Conservation (phyloP, 2,888 invertebrate genomes). For the Patella depressa region DNA sequence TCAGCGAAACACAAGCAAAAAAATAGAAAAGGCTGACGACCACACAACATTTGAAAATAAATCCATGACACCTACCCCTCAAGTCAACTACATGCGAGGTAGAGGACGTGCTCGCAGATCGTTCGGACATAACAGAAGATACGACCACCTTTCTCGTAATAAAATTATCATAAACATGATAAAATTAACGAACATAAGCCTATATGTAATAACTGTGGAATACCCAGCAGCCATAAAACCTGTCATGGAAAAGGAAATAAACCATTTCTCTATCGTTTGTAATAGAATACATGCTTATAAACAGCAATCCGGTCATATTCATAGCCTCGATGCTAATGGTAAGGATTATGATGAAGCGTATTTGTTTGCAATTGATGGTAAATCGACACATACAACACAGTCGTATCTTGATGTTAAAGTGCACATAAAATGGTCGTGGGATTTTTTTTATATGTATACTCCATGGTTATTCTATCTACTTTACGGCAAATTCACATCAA, state of each 20-base stretch:
- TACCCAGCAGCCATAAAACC: slow-evolving; percentile 8
- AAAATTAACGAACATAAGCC: background rate
- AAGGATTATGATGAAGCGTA: background rate
- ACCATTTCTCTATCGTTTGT: slow-evolving; percentile 8
- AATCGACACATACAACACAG: background rate
- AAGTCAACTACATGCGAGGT: no score
- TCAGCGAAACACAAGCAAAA: slow-evolving; percentile 14
- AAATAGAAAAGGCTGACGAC: background rate
- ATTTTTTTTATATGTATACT: no score
- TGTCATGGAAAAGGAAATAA: slow-evolving; percentile 23
- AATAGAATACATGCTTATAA: no score
- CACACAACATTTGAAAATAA: no score
- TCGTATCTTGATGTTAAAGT: background rate
- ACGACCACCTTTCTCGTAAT: background rate
- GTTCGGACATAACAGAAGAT: background rate
- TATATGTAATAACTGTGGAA: slow-evolving; percentile 26
- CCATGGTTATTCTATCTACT: no score
- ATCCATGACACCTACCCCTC: no score
- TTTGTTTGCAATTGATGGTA: background rate
- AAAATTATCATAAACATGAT: background rate
- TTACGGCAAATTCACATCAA: no score
- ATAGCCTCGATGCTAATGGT: background rate
- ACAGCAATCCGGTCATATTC: slow-evolving; percentile 24
- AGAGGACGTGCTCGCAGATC: background rate
- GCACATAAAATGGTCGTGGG: no score